Conservation (phyloP, 2,113 vertebrate species). For the Telmatochromis brachygnathus region DNA sequence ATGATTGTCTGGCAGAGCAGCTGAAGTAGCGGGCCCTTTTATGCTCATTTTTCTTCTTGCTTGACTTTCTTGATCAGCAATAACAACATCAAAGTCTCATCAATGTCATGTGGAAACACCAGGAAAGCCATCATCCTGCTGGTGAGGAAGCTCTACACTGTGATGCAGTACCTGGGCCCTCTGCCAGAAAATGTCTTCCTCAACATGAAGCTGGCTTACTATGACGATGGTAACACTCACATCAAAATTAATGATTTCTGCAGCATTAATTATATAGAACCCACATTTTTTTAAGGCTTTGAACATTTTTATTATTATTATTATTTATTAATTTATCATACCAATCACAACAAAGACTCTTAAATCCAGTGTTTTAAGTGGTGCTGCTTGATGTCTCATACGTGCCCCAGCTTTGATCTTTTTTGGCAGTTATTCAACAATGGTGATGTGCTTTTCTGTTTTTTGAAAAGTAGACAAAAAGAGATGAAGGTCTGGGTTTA, state of each 20-base stretch:
- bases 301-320: background rate
- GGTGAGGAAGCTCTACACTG: conserved; percentile 87
- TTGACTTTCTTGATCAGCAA: conserved; percentile 24
- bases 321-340: background rate
- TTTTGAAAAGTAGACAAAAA: background rate
- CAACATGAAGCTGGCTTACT: conserved; percentile 93
- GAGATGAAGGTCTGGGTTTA: background rate
- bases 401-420: background rate
- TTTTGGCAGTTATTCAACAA: background rate
- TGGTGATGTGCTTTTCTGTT: background rate
- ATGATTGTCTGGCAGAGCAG: background rate
- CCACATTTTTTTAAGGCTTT: background rate
- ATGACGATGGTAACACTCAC: conserved; percentile 77
- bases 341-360: background rate
- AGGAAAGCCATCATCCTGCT: conserved; percentile 88
- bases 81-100: conserved; percentile 58
- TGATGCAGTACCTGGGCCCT: conserved; percentile 90
- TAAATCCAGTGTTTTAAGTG: background rate
- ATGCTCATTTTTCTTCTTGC: background rate
- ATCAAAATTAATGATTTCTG: background rate
- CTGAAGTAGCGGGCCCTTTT: background rate
- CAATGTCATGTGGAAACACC: conserved; percentile 69
- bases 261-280: background rate
- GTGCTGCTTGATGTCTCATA: background rate
- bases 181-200: conserved; percentile 83